Evolutionary conservation across 1,140 invertebrate genomes (phyloP), one percentile per base, ranked within the genome.

Genomic region (Bombus terrestris): DNA sequence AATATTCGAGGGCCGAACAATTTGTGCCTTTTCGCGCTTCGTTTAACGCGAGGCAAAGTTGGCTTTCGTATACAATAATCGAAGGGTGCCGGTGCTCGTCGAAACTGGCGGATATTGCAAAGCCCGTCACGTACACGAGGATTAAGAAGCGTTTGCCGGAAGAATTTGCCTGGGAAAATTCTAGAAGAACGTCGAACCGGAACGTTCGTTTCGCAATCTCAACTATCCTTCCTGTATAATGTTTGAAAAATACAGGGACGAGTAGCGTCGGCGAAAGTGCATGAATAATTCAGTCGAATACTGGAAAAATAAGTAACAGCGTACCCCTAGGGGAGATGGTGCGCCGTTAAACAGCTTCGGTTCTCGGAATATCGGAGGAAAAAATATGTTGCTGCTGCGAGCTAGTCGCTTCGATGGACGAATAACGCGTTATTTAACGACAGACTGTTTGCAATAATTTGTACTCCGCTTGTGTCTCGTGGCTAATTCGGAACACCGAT

Each of bases 211-310:
- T 78, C 59, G 86, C 43, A 59, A 87, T 85, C 59, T 57, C 15
- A 25, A 62, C 32, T 75, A 92, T 89, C 91, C 89, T 88, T 71
- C 82, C 85, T 86, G 90, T 91, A 89, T 92, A 92, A 93, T 92
- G 89, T 86, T 88, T 83, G 89, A 92, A 92, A 92, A 92, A 92
- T 92, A 92, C 88, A 88, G 87, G 72, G 88, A 88, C 85, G 80
- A 89, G 87, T 86, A 81, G 77, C 88, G 84, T 92, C 88, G 92
- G 87, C 88, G 87, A 89, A 32, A 91, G 87, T 83, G 74, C 85
- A 92, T 92, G 92, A 93, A 93, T 92, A 91, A 93, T 93, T 90
- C 91, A 86, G 78, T 62, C 69, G 41, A 59, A 32, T 18, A n/a
- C 72, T 57, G 74, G 74, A 89, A 73, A 90, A 89, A 89, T 85